These are phyloP conservation scores for Mormyrus iriodes DNA, from an alignment of 2,113 vertebrate genomes.

Conservation along the genomic window DNA sequence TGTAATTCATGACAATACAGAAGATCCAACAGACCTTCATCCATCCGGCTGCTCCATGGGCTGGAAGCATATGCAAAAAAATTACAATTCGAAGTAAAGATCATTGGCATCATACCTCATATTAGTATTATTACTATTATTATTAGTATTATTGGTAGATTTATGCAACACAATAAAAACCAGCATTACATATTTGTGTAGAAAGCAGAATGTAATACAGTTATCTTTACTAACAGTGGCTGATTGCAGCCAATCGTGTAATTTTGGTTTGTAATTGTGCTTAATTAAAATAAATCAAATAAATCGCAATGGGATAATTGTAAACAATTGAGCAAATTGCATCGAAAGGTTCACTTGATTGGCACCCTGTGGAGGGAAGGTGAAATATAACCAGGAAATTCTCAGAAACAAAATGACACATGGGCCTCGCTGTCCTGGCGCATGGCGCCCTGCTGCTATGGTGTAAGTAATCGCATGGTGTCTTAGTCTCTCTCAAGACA, in stretches of 20 bases:
- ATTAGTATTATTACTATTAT: neutral
- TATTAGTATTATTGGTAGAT: constrained; percentile 3
- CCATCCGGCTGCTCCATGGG: neutral
- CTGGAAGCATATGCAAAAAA: neutral
- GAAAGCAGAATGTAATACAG: neutral
- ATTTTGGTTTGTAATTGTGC: constrained; percentile 22
- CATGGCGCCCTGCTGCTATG: neutral
- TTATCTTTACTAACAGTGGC: constrained; percentile 19
- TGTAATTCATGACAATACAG: neutral
- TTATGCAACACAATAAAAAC: neutral
- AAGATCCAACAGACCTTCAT: neutral
- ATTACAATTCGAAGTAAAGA: neutral
- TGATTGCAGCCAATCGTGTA: constrained; percentile 22
- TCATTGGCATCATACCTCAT: neutral
- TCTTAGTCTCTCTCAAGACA: neutral
- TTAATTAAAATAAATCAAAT: constrained; percentile 23
- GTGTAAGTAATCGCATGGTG: neutral
- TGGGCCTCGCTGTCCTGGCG: neutral
- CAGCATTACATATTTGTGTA: neutral
- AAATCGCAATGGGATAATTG: constrained; percentile 25
- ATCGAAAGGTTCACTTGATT: constrained; percentile 20
- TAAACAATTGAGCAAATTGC: constrained; percentile 23
- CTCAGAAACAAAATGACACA: neutral
- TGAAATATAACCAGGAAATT: neutral
- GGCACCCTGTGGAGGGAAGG: constrained; percentile 18